Percentiles rank a stretch among this genome's conserved stretches.
Conservation (phyloP, 2,888 invertebrate species). For the Chouioia cunea region DNA sequence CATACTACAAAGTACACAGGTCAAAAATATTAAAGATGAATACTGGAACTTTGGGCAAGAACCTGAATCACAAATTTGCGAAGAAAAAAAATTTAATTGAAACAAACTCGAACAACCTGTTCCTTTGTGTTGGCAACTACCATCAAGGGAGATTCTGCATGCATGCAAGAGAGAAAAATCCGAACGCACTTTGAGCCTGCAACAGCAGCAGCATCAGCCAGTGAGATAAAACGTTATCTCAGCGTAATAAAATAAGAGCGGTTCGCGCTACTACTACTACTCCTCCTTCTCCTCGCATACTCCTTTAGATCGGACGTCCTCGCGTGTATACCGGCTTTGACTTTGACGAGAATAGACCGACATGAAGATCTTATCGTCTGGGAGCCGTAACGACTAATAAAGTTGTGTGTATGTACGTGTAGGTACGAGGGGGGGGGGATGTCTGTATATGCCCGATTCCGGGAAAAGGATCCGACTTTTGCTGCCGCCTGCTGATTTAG, state of each 20-base stretch:
- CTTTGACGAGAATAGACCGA: conserved; percentile 35
- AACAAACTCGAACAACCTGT: conserved; percentile 10
- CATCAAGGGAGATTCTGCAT: not conserved
- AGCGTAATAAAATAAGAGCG: conserved; percentile 34
- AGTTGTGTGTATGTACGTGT: too few species aligned
- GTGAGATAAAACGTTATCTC: conserved; percentile 31
- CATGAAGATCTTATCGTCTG: conserved; percentile 26
- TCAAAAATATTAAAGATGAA: too few species aligned
- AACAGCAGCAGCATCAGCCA: conserved; percentile 6
- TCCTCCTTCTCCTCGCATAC: too few species aligned
- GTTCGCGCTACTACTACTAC: conserved; percentile 3
- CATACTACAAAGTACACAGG: too few species aligned
- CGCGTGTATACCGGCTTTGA: conserved; percentile 4
- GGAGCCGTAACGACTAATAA: conserved; percentile 22
- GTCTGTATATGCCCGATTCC: conserved; percentile 17
- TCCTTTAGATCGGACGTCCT: not conserved
- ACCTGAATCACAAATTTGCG: too few species aligned
- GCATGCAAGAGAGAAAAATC: not conserved
- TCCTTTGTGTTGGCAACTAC: conserved; percentile 13
- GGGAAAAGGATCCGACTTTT: conserved; percentile 11
- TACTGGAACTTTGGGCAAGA: too few species aligned
- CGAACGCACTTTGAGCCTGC: not conserved
- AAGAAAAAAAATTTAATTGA: too few species aligned
- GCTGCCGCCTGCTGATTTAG: too few species aligned
- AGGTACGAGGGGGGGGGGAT: too few species aligned